Evolutionary conservation across 1,140 invertebrate species (phyloP), one percentile per base, ranked within the genome.

Genomic region (Temnothorax nylanderi): DNA sequence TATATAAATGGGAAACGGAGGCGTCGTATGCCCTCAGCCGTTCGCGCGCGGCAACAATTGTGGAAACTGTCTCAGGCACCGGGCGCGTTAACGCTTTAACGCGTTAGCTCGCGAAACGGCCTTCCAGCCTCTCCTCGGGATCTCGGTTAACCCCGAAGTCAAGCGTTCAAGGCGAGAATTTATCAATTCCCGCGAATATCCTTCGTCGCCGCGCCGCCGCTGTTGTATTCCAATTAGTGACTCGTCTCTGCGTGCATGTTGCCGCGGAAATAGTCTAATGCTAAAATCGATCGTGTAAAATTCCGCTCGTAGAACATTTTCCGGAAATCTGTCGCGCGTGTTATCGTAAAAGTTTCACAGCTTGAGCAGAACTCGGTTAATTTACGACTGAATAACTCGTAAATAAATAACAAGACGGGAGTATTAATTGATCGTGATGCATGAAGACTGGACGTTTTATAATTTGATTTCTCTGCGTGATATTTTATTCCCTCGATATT

Each of bases 1-100:
- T 84, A 32, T 74, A 84, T 41, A 84, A 84, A 84, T 84, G 54
- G 69, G 69, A 11, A 75, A 82, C 69, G 51, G 10, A 18, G 41
- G 1, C 64, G 41, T 41, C 67, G 18, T 47, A 21, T 49, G 41
- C 54, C 32, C 51, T n/a, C 78, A 58, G 10, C 8, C 64, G 49
- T 58, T 58, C 16, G 49, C 37, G 21, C 49, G 37, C 65, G 49
- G 37, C 26, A 51, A 34, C 77, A 84, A 75, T 84, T 84, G 69
- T 84, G 54, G 56, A 74, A 84, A 84, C 80, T 84, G 80, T 75
- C 80, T 84, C 54, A 62, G 32, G 32, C 67, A 34, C 26, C 18
- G n/a, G 34, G 41, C 67, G 26, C 54, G 37, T 82, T 82, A 82
- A 62, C 80, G 21, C 26, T 74, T 60, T 60, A 84, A 75, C 69